Evolutionary conservation across 2,888 invertebrate species (phyloP).

Genomic region (Ectemnius cavifrons): DNA sequence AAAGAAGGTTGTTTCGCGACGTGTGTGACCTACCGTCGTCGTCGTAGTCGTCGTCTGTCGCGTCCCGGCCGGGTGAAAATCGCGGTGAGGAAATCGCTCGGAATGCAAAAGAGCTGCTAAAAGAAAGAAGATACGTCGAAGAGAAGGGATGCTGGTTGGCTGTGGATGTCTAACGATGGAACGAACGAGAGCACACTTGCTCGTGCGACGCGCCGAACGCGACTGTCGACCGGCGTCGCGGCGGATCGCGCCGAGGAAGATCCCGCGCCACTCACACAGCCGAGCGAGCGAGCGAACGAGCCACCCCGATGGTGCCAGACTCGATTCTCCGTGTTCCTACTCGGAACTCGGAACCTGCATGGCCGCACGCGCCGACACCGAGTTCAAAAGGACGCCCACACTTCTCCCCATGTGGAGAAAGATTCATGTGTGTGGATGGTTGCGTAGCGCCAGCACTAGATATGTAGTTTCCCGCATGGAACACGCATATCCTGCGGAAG

Average conservation of each 20-base stretch:
- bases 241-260: slow-evolving; percentile 22
- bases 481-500: slow-evolving; percentile 4
- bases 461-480: neutral
- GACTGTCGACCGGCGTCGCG: slow-evolving; percentile 61
- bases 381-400: slow-evolving; percentile 11
- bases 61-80: too few species aligned
- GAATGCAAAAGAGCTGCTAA: too few species aligned
- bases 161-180: slow-evolving; percentile 1
- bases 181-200: slow-evolving; percentile 57
- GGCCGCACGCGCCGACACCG: slow-evolving; percentile 18
- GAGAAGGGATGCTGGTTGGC: neutral
- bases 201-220: slow-evolving; percentile 72
- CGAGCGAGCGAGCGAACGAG: too few species aligned
- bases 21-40: too few species aligned
- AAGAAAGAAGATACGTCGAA: neutral
- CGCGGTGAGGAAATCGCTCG: too few species aligned
- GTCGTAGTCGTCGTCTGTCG: too few species aligned
- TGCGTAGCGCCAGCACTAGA: neutral
- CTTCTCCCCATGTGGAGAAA: slow-evolving; percentile 25
- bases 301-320: neutral
- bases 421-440: neutral
- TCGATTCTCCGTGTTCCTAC: slow-evolving; percentile 25
- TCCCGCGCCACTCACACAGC: slow-evolving; percentile 31
- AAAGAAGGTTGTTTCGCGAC: too few species aligned
- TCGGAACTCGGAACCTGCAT: slow-evolving; percentile 11